Evolutionary conservation across 1,140 invertebrate genomes (phyloP).

Genomic region (Halictus rubicundus): DNA sequence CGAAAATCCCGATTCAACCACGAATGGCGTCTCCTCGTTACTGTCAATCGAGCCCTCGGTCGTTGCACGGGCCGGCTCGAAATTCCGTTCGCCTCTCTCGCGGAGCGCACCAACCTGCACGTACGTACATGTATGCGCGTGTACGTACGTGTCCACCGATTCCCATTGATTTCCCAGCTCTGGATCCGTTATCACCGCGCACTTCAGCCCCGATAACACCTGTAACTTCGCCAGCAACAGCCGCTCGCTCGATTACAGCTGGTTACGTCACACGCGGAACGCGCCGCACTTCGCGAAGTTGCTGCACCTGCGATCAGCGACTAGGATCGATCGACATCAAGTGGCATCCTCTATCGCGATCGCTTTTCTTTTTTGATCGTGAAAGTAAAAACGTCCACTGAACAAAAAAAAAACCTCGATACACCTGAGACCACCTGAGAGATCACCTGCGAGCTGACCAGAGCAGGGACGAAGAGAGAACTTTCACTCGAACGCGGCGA

Average conservation of each 20-base stretch:
- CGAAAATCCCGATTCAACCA: no score
- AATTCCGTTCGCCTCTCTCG: neutral
- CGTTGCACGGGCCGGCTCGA: neutral
- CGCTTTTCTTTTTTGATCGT: no score
- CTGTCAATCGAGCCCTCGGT: neutral
- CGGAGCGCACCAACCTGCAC: neutral
- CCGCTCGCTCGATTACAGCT: neutral
- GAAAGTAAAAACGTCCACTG: no score
- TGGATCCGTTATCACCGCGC: neutral
- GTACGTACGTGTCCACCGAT: neutral
- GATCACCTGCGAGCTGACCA: no score
- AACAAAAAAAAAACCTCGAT: no score
- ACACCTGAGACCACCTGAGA: no score
- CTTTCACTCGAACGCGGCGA: no score
- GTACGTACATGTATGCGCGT: no score
- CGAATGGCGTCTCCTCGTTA: no score
- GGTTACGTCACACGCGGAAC: slow-evolving; percentile 12
- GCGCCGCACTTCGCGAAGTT: neutral
- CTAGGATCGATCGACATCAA: neutral
- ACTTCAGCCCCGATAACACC: slow-evolving; percentile 21
- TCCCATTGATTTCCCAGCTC: no score
- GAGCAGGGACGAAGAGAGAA: no score
- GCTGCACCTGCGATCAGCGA: neutral
- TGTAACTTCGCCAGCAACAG: slow-evolving; percentile 28
- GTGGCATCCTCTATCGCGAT: no score